Evolutionary conservation across 2,888 invertebrate species (phyloP).

Genomic region (Ichneumon xanthorius): DNA sequence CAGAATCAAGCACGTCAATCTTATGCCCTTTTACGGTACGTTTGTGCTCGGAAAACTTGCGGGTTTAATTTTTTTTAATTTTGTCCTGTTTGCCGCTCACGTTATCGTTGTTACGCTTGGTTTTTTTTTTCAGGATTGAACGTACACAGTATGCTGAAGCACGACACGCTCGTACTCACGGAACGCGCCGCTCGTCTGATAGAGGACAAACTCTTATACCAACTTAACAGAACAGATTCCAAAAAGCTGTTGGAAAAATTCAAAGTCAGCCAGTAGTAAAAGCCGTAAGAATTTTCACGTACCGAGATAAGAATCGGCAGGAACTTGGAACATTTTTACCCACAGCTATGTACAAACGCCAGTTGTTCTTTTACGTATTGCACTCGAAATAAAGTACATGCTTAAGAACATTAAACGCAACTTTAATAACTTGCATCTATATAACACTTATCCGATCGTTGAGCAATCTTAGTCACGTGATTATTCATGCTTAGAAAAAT

Average conservation of each 20-base stretch:
- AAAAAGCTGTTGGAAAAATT: conserved; percentile 85
- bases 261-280: conserved; percentile 88
- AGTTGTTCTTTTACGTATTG: conserved; percentile 12
- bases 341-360: conserved; percentile 31
- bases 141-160: conserved; percentile 98
- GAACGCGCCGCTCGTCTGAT: conserved; percentile 93
- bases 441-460: background rate
- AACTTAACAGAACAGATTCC: conserved; percentile 88
- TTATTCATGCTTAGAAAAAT: conserved; percentile 23
- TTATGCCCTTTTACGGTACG: conserved; percentile 97
- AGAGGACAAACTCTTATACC: conserved; percentile 91
- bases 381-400: conserved; percentile 38
- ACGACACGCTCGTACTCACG: conserved; percentile 96
- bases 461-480: conserved; percentile 29
- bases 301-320: background rate
- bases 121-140: conserved; percentile 89
- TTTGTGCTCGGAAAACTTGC: background rate
- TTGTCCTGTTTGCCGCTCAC: conserved; percentile 6
- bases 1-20: conserved; percentile 92
- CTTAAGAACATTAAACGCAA: conserved; percentile 26
- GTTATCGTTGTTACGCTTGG: conserved; percentile 64
- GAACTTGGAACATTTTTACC: conserved; percentile 1
- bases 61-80: conserved; percentile 6
- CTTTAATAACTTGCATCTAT: conserved; percentile 17
- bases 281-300: conserved; percentile 8